Evolutionary conservation across 2,113 vertebrate species (phyloP).

Genomic region (Chionodraco myersi): DNA sequence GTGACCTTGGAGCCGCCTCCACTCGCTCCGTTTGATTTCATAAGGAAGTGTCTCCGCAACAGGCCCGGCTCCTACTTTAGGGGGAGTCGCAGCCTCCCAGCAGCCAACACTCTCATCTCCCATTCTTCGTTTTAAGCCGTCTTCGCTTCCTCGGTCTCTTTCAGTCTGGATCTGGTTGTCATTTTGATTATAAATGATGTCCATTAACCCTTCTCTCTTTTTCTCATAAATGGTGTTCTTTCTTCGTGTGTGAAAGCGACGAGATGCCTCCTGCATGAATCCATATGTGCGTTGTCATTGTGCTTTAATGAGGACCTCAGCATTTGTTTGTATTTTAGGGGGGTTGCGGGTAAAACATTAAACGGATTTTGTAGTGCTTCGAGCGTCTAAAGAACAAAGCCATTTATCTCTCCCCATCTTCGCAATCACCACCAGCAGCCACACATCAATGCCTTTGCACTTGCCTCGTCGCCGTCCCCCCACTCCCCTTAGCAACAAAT

Average conservation of each 20-base stretch:
- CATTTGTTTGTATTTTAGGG: conserved; percentile 31
- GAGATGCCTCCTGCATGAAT: background rate
- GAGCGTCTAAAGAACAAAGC: conserved; percentile 67
- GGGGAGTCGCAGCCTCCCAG: conserved; percentile 58
- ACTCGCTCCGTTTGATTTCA: conserved; percentile 29
- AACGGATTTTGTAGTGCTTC: conserved; percentile 36
- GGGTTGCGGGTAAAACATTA: conserved; percentile 50
- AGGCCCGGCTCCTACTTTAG: conserved; percentile 63
- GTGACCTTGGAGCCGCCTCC: conserved; percentile 56
- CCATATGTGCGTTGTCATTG: conserved; percentile 6
- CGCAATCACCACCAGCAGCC: conserved; percentile 57
- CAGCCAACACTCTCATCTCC: conserved; percentile 56
- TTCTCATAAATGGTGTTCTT: conserved; percentile 6
- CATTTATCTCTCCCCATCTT: conserved; percentile 65
- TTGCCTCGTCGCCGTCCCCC: conserved; percentile 26
- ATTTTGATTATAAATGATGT: conserved; percentile 65
- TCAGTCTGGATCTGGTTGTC: conserved; percentile 46
- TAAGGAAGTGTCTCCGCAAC: conserved; percentile 53
- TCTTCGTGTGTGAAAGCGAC: background rate
- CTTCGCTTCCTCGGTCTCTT: conserved; percentile 31
- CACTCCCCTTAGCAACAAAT: conserved; percentile 70
- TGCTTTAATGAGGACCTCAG: conserved; percentile 19
- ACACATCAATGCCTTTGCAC: conserved; percentile 51
- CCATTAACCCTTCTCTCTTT: conserved; percentile 41
- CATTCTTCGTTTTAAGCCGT: conserved; percentile 37